phyloP scores from a whole-genome alignment of 2,113 vertebrate genomes.

The Passer domesticus region DNA sequence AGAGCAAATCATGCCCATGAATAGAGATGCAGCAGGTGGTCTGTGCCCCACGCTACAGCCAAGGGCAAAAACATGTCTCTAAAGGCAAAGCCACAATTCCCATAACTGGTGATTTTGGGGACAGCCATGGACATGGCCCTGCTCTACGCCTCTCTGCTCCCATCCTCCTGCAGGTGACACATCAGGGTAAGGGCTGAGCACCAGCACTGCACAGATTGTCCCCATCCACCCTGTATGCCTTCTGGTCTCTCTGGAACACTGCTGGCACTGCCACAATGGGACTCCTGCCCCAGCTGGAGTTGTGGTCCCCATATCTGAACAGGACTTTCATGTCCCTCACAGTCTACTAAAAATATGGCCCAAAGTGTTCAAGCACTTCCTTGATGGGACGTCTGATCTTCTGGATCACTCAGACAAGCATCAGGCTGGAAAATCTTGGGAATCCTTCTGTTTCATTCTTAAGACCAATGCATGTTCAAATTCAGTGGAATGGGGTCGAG shows the following conservation, averaged over 20 bases:
- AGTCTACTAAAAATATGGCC: not conserved
- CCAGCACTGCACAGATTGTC: not conserved
- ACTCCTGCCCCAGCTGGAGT: not conserved
- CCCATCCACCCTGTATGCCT: not conserved
- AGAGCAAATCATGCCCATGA: fast-evolving
- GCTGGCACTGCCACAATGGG: not conserved
- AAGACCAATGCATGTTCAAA: not conserved
- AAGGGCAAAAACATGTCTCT: not conserved
- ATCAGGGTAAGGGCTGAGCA: not conserved
- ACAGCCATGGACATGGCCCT: not conserved
- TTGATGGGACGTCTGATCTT: not conserved
- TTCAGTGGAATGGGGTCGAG: not conserved
- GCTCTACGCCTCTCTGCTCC: not conserved
- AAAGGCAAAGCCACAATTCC: not conserved
- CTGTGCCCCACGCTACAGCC: fast-evolving
- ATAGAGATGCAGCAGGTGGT: fast-evolving
- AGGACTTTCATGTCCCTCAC: too few species aligned
- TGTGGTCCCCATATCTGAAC: not conserved
- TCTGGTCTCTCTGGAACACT: not conserved
- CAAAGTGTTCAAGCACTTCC: not conserved
- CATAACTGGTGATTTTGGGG: not conserved
- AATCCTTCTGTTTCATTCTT: not conserved
- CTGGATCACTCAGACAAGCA: not conserved
- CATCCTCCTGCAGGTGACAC: not conserved
- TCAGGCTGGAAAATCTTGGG: not conserved